Evolutionary conservation across 1,140 invertebrate species (phyloP).

Genomic region (Heliothis virescens): DNA sequence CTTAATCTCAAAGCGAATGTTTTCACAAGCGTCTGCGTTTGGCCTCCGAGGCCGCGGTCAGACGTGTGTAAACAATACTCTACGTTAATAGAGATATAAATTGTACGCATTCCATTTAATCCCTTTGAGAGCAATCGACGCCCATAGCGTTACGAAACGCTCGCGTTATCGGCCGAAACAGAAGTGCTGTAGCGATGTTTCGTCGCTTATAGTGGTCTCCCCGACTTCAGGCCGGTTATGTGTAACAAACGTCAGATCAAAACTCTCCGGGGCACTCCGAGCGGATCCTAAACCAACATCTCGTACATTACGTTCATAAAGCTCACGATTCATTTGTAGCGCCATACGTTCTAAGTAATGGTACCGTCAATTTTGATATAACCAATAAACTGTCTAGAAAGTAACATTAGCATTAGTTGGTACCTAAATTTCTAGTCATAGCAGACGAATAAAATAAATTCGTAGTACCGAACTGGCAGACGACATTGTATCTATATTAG

Average conservation of each 20-base stretch:
- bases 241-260: slow-evolving; percentile 64
- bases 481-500: slow-evolving; percentile 71
- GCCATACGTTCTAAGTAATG: slow-evolving; percentile 63
- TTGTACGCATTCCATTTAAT: slow-evolving; percentile 79
- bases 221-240: slow-evolving; percentile 55
- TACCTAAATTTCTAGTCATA: slow-evolving; percentile 64
- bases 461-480: slow-evolving; percentile 66
- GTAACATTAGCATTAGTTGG: slow-evolving; percentile 69
- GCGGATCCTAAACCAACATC: slow-evolving; percentile 61
- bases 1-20: slow-evolving; percentile 79
- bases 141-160: slow-evolving; percentile 66
- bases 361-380: slow-evolving; percentile 61
- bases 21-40: slow-evolving; percentile 77
- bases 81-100: slow-evolving; percentile 85
- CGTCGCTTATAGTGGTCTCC: slow-evolving; percentile 56
- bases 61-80: slow-evolving; percentile 80
- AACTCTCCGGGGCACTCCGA: slow-evolving; percentile 57
- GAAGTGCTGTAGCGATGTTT: slow-evolving; percentile 54
- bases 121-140: slow-evolving; percentile 76
- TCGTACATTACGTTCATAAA: slow-evolving; percentile 11
- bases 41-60: slow-evolving; percentile 70
- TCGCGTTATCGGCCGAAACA: slow-evolving; percentile 67
- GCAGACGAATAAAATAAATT: slow-evolving; percentile 78
- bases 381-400: slow-evolving; percentile 70
- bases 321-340: slow-evolving; percentile 21